Conservation (phyloP, 2,113 vertebrate species). For the Melanerpes aurifrons region DNA sequence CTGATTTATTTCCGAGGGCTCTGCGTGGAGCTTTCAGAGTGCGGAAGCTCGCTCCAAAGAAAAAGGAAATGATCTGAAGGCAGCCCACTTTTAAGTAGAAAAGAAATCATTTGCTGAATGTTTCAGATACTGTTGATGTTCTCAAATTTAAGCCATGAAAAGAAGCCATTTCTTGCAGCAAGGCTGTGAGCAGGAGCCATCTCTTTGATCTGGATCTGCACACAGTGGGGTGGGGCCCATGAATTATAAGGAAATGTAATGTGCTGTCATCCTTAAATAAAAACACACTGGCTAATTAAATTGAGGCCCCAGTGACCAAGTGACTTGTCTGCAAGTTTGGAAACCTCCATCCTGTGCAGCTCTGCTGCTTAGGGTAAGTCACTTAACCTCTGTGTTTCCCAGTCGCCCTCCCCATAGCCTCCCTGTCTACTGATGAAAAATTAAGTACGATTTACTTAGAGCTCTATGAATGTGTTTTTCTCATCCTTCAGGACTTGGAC, state of each 20-base stretch:
- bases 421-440: constrained; percentile 18
- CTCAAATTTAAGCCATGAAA: constrained; percentile 49
- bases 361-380: not conserved
- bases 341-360: not conserved
- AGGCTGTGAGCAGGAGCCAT: not conserved
- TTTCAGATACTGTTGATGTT: constrained; percentile 45
- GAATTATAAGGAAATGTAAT: constrained; percentile 41
- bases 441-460: constrained; percentile 39
- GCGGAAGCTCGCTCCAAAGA: not conserved
- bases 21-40: not conserved
- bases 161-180: not conserved
- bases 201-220: constrained; percentile 39
- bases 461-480: not conserved
- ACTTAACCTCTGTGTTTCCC: constrained; percentile 38
- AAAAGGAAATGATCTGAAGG: constrained; percentile 25
- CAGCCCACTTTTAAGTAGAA: constrained; percentile 11
- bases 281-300: constrained; percentile 44
- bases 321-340: not conserved
- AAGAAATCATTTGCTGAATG: not conserved
- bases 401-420: not conserved
- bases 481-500: not conserved
- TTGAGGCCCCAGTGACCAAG: constrained; percentile 5
- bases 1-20: constrained; percentile 26
- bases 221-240: constrained; percentile 28
- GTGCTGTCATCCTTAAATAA: constrained; percentile 39